Percentiles rank a stretch among this genome's conserved stretches.
These are phyloP conservation scores for Empidonax traillii DNA, from an alignment of 2,113 vertebrate species.

Conservation along the genomic window DNA sequence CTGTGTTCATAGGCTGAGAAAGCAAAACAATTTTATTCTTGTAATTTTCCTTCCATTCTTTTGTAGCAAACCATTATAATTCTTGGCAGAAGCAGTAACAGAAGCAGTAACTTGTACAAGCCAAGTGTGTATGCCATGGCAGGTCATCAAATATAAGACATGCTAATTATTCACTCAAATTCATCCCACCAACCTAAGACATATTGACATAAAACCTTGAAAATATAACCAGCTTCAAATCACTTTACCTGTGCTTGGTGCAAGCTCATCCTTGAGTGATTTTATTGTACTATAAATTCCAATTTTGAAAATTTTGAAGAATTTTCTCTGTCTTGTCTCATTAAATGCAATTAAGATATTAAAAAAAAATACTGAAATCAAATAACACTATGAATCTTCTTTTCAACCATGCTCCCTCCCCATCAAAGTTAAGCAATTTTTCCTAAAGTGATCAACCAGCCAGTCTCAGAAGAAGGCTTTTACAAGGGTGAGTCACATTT, in stretches of 20 bases:
- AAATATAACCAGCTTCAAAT: neutral
- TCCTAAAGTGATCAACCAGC: neutral
- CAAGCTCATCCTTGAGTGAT: neutral
- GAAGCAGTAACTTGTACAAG: neutral
- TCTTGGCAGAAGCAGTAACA: neutral
- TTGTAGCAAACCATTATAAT: neutral
- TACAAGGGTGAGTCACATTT: neutral
- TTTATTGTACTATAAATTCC: neutral
- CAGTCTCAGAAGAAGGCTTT: neutral
- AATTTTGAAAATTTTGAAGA: neutral
- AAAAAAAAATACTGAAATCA: neutral
- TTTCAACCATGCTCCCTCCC: neutral
- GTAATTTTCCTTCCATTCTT: neutral
- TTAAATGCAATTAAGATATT: neutral
- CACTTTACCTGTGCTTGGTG: neutral
- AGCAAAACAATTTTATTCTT: neutral
- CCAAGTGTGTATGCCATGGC: neutral
- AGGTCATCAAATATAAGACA: neutral
- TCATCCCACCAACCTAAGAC: neutral
- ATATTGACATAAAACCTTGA: neutral
- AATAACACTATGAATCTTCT: neutral
- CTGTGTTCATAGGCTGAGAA: accelerated
- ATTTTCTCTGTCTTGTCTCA: neutral
- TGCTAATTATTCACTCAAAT: neutral
- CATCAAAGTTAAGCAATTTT: neutral